Percentiles rank a stretch among this genome's conserved stretches.
Evolutionary conservation across 2,888 invertebrate genomes (phyloP).

Genomic region (Anoplius nigerrimus): DNA sequence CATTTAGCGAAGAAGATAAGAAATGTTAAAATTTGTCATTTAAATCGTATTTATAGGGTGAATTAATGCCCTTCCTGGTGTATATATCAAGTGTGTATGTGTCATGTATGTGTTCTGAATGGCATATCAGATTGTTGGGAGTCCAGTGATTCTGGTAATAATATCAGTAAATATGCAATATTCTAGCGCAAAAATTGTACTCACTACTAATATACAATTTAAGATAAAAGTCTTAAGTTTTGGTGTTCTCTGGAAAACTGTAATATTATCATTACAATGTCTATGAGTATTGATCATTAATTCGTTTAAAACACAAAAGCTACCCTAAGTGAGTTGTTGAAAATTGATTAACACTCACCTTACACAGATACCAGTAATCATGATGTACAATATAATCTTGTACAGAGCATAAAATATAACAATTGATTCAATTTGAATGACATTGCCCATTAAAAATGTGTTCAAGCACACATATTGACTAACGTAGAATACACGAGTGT

Average conservation of each 20-base stretch:
- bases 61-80: background rate
- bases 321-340: too few species aligned
- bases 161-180: background rate
- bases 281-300: slow-evolving; percentile 35
- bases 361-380: background rate
- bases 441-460: background rate
- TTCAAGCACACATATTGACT: slow-evolving; percentile 41
- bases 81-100: background rate
- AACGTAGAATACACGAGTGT: slow-evolving; percentile 33
- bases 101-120: background rate
- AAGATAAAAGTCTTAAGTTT: slow-evolving; percentile 57
- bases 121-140: too few species aligned
- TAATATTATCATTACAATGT: slow-evolving; percentile 24
- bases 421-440: background rate
- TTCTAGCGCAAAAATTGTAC: slow-evolving; percentile 23
- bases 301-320: too few species aligned
- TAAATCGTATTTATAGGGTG: slow-evolving; percentile 1
- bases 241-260: slow-evolving; percentile 58
- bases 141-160: background rate
- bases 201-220: slow-evolving; percentile 36
- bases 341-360: background rate
- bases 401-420: slow-evolving; percentile 5
- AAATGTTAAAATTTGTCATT: background rate
- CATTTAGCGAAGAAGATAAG: background rate
- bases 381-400: slow-evolving; percentile 5